These are phyloP conservation scores for Olivierus martensii DNA, from an alignment of 1,140 invertebrate species.

Conservation along the genomic window DNA sequence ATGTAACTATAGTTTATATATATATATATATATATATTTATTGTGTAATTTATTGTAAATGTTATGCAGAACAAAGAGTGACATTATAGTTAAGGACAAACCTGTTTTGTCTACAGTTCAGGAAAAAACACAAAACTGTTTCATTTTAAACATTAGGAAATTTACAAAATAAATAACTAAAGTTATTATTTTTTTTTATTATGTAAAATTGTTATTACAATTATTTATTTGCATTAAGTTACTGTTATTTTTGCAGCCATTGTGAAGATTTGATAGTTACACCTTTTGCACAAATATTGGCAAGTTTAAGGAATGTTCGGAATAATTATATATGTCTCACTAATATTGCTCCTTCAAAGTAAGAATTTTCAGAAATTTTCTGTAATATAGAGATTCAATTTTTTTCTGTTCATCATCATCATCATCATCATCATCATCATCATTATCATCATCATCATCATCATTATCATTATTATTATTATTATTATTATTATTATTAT, in stretches of 20 bases:
- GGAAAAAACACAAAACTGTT: background rate
- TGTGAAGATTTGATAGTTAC: conserved; percentile 98
- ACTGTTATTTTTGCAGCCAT: conserved; percentile 40
- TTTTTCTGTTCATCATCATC: background rate
- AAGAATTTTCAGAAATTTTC: background rate
- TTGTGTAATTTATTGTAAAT: background rate
- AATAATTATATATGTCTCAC: conserved; percentile 95
- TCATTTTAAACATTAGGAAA: background rate
- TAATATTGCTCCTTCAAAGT: conserved; percentile 65
- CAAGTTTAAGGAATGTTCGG: conserved; percentile 89
- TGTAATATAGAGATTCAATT: background rate
- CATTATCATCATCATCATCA: background rate
- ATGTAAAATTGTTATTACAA: background rate
- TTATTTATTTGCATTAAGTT: background rate
- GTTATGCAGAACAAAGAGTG: background rate
- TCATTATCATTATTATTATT: background rate
- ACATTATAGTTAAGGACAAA: background rate
- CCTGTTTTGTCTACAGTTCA: background rate
- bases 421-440: background rate
- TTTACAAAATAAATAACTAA: background rate
- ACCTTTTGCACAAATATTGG: conserved; percentile 97
- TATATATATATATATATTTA: background rate
- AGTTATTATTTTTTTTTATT: background rate
- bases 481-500: background rate
- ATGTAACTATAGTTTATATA: too few species aligned